phyloP scores from a whole-genome alignment of 2,888 invertebrate genomes.

The Conomelus anceps region DNA sequence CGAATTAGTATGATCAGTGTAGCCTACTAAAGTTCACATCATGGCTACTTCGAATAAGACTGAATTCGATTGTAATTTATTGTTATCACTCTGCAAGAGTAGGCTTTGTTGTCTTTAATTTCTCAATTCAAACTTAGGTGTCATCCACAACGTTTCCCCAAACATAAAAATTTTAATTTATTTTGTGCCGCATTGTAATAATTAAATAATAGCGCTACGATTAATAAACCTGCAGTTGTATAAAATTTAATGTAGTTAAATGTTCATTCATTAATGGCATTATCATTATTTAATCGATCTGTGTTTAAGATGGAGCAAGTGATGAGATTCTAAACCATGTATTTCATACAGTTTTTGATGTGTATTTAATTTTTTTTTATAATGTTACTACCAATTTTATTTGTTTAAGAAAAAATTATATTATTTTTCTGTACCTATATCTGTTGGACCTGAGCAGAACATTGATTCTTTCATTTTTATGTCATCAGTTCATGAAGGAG shows the following conservation, averaged over 20 bases:
- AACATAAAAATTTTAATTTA: neutral
- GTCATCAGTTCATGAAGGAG: neutral
- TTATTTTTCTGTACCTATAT: too few relatives aligned
- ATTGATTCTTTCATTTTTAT: too few relatives aligned
- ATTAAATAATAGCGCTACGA: neutral
- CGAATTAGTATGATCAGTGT: neutral
- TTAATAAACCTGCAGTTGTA: neutral
- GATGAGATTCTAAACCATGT: neutral
- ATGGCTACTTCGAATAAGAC: neutral
- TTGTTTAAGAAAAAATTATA: too few relatives aligned
- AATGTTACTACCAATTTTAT: neutral
- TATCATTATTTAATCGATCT: neutral
- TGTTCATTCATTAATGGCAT: neutral
- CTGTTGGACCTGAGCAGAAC: too few relatives aligned
- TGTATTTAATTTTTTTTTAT: neutral
- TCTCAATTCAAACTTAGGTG: neutral
- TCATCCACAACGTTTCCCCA: neutral
- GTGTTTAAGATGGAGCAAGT: neutral
- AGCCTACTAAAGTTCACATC: neutral
- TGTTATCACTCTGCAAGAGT: neutral
- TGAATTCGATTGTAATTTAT: neutral
- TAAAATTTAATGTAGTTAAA: neutral
- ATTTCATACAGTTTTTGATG: neutral
- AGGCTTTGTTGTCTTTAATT: neutral
- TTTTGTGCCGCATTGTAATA: neutral